Conservation (phyloP, 2,888 invertebrate genomes). For the Thysanoteuthis rhombus region DNA sequence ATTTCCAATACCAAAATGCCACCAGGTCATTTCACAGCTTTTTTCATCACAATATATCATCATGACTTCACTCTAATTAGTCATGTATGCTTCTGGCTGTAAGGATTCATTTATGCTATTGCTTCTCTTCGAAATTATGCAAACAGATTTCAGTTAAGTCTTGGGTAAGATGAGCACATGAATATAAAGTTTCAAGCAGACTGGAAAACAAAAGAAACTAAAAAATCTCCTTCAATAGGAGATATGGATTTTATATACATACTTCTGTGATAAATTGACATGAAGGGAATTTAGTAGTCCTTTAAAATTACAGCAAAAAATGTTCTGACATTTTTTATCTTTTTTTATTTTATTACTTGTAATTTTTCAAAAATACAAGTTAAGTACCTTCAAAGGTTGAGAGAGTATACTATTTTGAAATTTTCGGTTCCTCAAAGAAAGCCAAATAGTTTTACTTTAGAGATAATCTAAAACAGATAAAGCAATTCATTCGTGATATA, state of each 20-base stretch:
- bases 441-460: no score
- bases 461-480: no score
- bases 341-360: not conserved
- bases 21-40: not conserved
- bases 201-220: no score
- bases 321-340: not conserved
- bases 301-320: not conserved
- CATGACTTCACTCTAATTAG: not conserved
- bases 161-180: not conserved
- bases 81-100: not conserved
- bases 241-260: no score
- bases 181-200: no score
- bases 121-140: not conserved
- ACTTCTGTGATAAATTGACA: not conserved
- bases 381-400: no score
- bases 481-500: no score
- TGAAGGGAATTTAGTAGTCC: not conserved
- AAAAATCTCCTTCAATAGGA: no score
- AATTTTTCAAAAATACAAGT: no score
- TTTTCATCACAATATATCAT: not conserved
- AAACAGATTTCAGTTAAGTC: not conserved
- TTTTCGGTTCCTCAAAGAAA: no score
- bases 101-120: not conserved
- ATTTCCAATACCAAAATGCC: not conserved
- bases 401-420: no score